phyloP scores from a whole-genome alignment of 2,888 invertebrate genomes.

The Linnaemya tessellans region DNA sequence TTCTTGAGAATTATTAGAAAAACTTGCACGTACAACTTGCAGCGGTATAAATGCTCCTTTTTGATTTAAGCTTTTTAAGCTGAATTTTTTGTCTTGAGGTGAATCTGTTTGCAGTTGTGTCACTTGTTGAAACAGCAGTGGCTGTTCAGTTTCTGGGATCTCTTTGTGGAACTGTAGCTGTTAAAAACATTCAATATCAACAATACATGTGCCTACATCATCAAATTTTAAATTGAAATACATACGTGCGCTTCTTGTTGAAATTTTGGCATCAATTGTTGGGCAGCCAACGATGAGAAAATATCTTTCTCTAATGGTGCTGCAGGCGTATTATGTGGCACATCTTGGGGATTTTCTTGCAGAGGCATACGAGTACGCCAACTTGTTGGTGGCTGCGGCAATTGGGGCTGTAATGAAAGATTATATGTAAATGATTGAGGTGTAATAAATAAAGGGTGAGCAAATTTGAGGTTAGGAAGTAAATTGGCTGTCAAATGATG shows the following conservation, averaged over 20 bases:
- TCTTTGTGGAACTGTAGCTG: constrained; percentile 8
- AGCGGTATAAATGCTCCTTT: constrained; percentile 84
- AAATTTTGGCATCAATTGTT: constrained; percentile 29
- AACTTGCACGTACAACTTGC: constrained; percentile 84
- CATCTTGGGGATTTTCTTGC: not conserved
- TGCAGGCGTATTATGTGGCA: constrained; percentile 25
- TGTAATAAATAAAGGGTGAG: not conserved
- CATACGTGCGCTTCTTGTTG: constrained; percentile 19
- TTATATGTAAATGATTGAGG: not conserved
- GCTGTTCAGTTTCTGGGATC: constrained; percentile 6
- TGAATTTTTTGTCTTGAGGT: constrained; percentile 70
- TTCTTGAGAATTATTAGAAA: constrained; percentile 19
- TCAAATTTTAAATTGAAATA: not conserved
- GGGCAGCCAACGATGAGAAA: constrained; percentile 25
- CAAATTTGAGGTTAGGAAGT: too few species aligned
- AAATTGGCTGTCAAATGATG: too few species aligned
- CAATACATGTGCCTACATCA: too few species aligned
- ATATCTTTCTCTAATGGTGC: constrained; percentile 19
- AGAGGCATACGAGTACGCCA: constrained; percentile 73
- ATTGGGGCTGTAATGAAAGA: constrained; percentile 67
- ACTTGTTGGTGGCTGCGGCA: constrained; percentile 77
- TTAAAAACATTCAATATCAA: not conserved
- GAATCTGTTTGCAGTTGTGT: constrained; percentile 45
- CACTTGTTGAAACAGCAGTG: constrained; percentile 44
- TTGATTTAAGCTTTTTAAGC: constrained; percentile 73